phyloP scores from a whole-genome alignment of 2,888 invertebrate genomes.

The Osedax fenrisi region DNA sequence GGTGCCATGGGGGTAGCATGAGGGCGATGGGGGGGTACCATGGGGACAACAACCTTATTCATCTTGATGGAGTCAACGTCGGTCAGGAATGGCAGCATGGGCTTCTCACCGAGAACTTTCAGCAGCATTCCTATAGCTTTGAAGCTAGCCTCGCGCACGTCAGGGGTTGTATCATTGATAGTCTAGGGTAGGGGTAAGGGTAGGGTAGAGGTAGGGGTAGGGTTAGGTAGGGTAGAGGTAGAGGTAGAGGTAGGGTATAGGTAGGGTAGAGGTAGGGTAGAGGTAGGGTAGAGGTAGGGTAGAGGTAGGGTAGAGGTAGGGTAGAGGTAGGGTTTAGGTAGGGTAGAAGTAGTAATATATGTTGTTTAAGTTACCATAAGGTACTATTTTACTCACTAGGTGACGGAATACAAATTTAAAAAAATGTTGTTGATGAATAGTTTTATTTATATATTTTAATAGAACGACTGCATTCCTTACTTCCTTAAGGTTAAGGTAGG shows the following conservation, averaged over 20 bases:
- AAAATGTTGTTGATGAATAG: too few species aligned
- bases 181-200: constrained; percentile 27
- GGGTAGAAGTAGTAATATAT: neutral
- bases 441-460: too few species aligned
- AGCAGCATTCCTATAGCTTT: constrained; percentile 84
- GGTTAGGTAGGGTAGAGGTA: neutral
- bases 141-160: constrained; percentile 79
- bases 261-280: constrained; percentile 29
- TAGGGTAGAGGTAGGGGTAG: neutral
- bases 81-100: constrained; percentile 68
- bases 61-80: constrained; percentile 83
- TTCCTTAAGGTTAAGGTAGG: too few species aligned
- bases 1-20: too few species aligned
- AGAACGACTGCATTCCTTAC: too few species aligned
- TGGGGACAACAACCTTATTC: constrained; percentile 58
- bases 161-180: constrained; percentile 61
- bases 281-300: neutral
- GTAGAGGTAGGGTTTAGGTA: too few species aligned
- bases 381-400: neutral
- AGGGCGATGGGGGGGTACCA: neutral
- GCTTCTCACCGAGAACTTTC: constrained; percentile 83
- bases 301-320: too few species aligned
- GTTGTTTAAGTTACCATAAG: neutral
- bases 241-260: constrained; percentile 64
- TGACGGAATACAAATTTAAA: too few species aligned